These are phyloP conservation scores for Yponomeuta malinellus DNA, from an alignment of 2,888 invertebrate species.

Conservation along the genomic window DNA sequence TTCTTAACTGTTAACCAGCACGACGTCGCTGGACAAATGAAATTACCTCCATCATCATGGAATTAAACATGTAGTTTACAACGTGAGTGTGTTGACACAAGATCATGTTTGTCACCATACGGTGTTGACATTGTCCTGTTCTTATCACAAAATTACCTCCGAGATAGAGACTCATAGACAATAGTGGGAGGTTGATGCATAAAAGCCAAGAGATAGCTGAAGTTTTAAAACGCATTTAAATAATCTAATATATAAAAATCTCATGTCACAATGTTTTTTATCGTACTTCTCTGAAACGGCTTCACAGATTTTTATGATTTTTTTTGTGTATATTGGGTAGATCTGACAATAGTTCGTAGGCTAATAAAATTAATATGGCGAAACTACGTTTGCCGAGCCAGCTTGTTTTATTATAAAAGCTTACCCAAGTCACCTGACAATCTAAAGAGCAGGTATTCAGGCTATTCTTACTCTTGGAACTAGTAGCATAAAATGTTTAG, in stretches of 20 bases:
- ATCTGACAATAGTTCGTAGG: no score
- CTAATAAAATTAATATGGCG: no score
- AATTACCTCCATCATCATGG: background rate
- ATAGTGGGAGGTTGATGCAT: background rate
- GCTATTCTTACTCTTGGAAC: no score
- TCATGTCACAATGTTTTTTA: no score
- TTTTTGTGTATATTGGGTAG: no score
- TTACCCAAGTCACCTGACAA: background rate
- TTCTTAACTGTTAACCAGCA: background rate
- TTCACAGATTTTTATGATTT: no score
- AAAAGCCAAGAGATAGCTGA: background rate
- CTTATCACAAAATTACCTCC: background rate
- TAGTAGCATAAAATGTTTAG: no score
- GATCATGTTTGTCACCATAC: background rate
- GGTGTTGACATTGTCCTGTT: background rate
- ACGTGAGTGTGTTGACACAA: conserved; percentile 4
- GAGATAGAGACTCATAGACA: background rate
- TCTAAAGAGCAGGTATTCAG: background rate
- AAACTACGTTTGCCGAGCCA: no score
- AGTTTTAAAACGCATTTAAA: background rate
- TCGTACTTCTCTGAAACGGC: no score
- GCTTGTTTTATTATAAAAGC: no score
- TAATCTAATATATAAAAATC: background rate
- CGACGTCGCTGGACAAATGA: background rate
- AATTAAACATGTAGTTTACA: background rate